phyloP scores from a whole-genome alignment of 2,113 vertebrate genomes.

The Platysternon megacephalum region DNA sequence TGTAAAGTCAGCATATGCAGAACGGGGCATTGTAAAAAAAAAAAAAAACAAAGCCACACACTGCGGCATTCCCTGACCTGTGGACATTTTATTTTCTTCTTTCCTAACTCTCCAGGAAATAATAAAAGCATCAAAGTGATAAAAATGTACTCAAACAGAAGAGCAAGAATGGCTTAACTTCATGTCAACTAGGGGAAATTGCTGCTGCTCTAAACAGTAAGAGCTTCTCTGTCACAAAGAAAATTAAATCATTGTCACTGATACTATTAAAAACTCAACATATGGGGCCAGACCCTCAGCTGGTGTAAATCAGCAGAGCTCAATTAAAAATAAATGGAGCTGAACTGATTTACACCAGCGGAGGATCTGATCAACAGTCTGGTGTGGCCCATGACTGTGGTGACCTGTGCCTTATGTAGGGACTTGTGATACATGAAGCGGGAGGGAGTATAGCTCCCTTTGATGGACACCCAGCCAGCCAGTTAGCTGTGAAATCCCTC shows the following conservation, averaged over 20 bases:
- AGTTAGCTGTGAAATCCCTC: no score
- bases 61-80: neutral
- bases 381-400: neutral
- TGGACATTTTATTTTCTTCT: neutral
- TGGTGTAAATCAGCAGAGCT: neutral
- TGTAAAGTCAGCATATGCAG: neutral
- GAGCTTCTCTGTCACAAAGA: neutral
- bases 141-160: neutral
- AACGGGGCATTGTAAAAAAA: neutral
- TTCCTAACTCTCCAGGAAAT: neutral
- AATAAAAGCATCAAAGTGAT: neutral
- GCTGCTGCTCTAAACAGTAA: neutral
- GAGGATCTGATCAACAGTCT: neutral
- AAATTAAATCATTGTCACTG: neutral
- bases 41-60: neutral
- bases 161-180: neutral
- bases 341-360: neutral
- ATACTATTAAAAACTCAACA: neutral
- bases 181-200: neutral
- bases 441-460: no score
- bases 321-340: neutral
- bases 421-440: no score
- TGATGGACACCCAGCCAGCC: no score
- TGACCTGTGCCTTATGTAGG: neutral
- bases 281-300: neutral